Evolutionary conservation across 2,797 vertebrate species (phyloP), one percentile per base, ranked within the genome.

Genomic region (Fistularia commersonii): DNA sequence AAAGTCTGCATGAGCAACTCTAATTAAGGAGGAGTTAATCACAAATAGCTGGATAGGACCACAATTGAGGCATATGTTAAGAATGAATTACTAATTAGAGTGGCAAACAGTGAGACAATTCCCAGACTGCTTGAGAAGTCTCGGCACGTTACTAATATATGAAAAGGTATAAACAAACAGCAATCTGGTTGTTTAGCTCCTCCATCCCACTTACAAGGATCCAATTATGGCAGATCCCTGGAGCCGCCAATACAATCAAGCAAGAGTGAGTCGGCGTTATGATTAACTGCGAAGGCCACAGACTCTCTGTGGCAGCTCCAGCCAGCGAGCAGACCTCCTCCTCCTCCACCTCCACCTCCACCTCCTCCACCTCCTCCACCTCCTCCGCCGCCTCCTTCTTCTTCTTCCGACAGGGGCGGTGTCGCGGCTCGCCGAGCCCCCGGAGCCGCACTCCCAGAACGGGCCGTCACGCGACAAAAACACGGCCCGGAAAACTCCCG

Each of bases 81-180:
- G 88, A 91, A 89, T 90, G 89, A 91, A 92, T 91, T 84, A 89
- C 89, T 91, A 91, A 92, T 92, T 92, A 91, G 87, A 84, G 77
- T 81, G 63, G 86, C 84, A 73, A 87, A 80, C 85, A 64, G 84
- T 70, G 83, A 90, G 83, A 89, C 87, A 84, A 86, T 84, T 86
- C 88, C 88, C 89, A 86, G 88, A 86, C 89, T 90, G 89, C 87
- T 90, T 88, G 81, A 86, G 86, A 83, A 92, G 85, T 91, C 91
- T 83, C 83, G 75, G 89, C 90, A 91, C 89, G 90, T 91, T 88
- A 90, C 88, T 89, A 88, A 91, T 90, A 90, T 91, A 91, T 90
- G 89, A 91, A 91, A 91, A 91, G 90, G 88, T 91, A 92, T 90
- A 92, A 91, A 92, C 90, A 91, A 91, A 91, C 91, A 92, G 89